phyloP scores from a whole-genome alignment of 2,113 vertebrate genomes.

The Arizona elegans region DNA sequence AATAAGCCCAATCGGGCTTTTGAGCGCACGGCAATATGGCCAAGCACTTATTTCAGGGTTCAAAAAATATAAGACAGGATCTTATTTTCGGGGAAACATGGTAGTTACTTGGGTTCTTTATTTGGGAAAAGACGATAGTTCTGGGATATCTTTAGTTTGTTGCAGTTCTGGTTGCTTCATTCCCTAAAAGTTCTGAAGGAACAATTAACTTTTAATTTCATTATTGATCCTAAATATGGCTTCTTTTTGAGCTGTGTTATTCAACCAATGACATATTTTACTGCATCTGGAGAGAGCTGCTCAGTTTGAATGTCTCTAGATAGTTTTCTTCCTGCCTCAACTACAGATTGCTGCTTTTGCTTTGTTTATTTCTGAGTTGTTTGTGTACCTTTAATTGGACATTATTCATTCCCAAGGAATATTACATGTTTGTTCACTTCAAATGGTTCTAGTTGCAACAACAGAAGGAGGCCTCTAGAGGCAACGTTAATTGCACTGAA shows the following conservation, averaged over 20 bases:
- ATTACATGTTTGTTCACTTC: neutral
- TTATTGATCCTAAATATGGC: neutral
- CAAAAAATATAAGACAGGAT: too few relatives aligned
- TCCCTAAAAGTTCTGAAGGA: neutral
- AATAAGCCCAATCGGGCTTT: too few relatives aligned
- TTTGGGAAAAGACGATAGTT: neutral
- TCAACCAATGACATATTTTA: neutral
- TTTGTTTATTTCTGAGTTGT: slow-evolving; percentile 7
- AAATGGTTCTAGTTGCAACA: neutral
- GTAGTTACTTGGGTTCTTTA: neutral
- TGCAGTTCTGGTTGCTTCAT: neutral
- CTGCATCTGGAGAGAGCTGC: neutral
- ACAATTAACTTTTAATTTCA: neutral
- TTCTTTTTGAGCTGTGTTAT: neutral
- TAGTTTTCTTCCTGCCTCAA: neutral
- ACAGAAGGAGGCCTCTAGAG: neutral
- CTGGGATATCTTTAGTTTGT: neutral
- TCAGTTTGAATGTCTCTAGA: neutral
- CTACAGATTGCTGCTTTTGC: neutral
- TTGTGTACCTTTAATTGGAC: slow-evolving; percentile 7
- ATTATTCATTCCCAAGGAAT: neutral
- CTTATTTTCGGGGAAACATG: too few relatives aligned
- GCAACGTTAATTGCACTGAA: neutral
- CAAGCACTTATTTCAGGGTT: too few relatives aligned
- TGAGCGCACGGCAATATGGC: too few relatives aligned